phyloP scores from a whole-genome alignment of 2,113 vertebrate genomes.

The Albula goreensis region DNA sequence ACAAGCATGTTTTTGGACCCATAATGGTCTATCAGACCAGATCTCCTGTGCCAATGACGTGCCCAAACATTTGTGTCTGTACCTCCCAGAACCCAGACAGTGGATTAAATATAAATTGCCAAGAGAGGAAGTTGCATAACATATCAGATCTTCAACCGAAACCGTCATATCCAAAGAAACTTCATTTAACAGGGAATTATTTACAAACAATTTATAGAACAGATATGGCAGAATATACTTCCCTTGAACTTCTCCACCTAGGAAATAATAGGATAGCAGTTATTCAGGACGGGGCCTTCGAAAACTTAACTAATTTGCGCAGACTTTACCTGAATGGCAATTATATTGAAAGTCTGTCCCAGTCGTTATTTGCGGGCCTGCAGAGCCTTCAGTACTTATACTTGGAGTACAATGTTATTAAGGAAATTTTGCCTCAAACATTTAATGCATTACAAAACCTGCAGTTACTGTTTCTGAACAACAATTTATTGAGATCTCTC shows the following conservation, averaged over 20 bases:
- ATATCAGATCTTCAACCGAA: constrained; percentile 90
- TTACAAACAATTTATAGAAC: constrained; percentile 85
- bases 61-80: constrained; percentile 88
- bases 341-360: constrained; percentile 90
- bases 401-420: constrained; percentile 97
- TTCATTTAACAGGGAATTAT: constrained; percentile 96
- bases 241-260: constrained; percentile 91
- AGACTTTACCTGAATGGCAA: constrained; percentile 96
- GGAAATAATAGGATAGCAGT: constrained; percentile 93
- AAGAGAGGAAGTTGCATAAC: constrained; percentile 91
- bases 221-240: constrained; percentile 86
- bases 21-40: constrained; percentile 99
- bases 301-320: constrained; percentile 90
- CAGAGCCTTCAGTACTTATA: constrained; percentile 96
- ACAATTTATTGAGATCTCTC: constrained; percentile 88
- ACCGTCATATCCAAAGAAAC: constrained; percentile 93
- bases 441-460: constrained; percentile 89
- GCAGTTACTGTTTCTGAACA: constrained; percentile 94
- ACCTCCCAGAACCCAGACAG: constrained; percentile 92
- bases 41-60: constrained; percentile 87
- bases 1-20: constrained; percentile 92
- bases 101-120: constrained; percentile 93
- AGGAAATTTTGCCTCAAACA: constrained; percentile 87
- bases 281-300: constrained; percentile 93
- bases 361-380: constrained; percentile 85